Base-by-base conservation (phyloP, 35 echinoderm and acorn worm species). In the Heliocidaris erythrogramma region DNA sequence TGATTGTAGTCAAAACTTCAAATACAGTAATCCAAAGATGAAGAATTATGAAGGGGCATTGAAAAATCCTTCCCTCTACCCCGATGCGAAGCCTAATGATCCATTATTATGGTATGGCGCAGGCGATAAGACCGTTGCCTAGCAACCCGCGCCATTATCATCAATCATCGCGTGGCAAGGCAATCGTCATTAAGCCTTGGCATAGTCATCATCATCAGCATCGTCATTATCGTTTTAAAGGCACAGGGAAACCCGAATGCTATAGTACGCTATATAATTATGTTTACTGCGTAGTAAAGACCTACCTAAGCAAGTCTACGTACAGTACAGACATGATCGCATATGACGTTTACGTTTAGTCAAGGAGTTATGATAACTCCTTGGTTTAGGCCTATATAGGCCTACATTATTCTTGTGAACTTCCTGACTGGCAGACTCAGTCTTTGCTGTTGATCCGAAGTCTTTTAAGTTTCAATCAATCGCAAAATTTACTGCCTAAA, bases 151-250 rank as follows among this genome's bases (percentile, higher is more conserved):
- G 49, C 49, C 91, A 92, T 92, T 92, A 92, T 92, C 91, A 92
- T 92, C 91, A 92, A 92, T 92, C 91, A 92, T 92, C 91, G 27
- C 49, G 31, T 59, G 91, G 29, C 91, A 92, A 27, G 48, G 91
- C 91, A n/a, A 92, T 92, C 91, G 49, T 92, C 91, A 50, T 92
- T 47, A 89, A 32, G 87, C 31, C 87, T 47, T n/a, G 87, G 87
- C 87, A 89, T 48, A 89, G 87, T 89, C 91, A 92, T 92, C 49
- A 92, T 92, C 91, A 92, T 92, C 49, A 92, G 31, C 91, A 48
- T 89, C 87, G 47, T 89, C 47, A 89, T 89, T 89, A 47, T 78
- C 65, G 21, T 8, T 21, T 78, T 78, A 78, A 78, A 78, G 65
- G 65, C 27, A 78, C 65, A 78, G 11, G 52, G 9, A 14, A 56